phyloP scores from a whole-genome alignment of 2,797 vertebrate species.

The Neosalanx taihuensis region DNA sequence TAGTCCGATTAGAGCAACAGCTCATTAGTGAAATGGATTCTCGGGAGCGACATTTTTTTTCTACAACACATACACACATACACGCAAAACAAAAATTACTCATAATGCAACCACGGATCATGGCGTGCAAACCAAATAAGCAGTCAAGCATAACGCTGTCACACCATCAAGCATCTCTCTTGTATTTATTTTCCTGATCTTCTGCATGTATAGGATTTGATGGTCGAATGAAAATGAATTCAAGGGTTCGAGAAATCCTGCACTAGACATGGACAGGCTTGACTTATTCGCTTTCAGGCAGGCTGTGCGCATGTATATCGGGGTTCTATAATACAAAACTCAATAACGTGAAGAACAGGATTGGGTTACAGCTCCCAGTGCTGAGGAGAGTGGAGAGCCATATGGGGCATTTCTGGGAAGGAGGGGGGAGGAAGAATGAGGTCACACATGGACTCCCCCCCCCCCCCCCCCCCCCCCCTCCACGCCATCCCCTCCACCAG shows the following conservation, averaged over 20 bases:
- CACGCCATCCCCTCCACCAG: neutral
- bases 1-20: conserved; percentile 10
- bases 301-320: neutral
- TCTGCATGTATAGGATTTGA: too few species aligned
- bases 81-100: neutral
- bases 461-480: neutral
- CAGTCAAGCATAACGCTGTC: neutral
- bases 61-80: neutral
- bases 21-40: neutral
- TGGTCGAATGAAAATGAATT: too few species aligned
- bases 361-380: neutral
- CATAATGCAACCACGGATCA: neutral
- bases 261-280: too few species aligned
- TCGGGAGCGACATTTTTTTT: conserved; percentile 4
- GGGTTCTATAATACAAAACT: neutral
- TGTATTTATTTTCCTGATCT: too few species aligned
- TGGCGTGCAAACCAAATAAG: neutral
- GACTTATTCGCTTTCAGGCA: too few species aligned
- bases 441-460: conserved; percentile 30
- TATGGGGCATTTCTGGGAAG: neutral
- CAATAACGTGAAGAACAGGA: neutral
- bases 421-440: conserved; percentile 7
- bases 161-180: too few species aligned
- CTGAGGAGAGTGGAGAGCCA: neutral
- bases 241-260: too few species aligned